Percentiles rank a stretch among this genome's conserved stretches.
phyloP scores from a whole-genome alignment of 2,113 vertebrate species.

The Hemibates koningsi region DNA sequence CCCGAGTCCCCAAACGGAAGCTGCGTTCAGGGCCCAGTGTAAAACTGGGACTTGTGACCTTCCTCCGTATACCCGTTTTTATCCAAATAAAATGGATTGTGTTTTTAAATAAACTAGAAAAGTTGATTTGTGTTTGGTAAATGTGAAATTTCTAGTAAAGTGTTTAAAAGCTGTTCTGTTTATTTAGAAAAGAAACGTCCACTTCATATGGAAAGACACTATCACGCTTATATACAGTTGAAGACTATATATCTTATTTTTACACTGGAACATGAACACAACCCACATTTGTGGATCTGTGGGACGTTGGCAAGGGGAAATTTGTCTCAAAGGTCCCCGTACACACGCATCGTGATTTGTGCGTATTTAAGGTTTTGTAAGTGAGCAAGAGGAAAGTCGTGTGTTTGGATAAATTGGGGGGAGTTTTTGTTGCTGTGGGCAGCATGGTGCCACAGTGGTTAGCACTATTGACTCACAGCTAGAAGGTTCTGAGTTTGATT shows the following conservation, averaged over 20 bases:
- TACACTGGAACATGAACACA: neutral
- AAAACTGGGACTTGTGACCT: rapidly evolving
- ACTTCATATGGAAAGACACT: neutral
- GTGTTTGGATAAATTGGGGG: too few relatives aligned
- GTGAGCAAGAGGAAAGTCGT: neutral
- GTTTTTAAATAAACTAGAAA: neutral
- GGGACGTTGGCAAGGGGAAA: neutral
- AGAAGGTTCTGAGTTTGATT: too few relatives aligned
- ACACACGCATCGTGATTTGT: too few relatives aligned
- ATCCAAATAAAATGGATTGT: neutral
- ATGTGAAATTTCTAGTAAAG: neutral
- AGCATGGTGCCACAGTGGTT: too few relatives aligned
- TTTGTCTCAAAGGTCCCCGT: neutral
- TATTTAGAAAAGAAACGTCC: neutral
- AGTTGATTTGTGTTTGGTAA: neutral
- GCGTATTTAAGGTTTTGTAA: neutral
- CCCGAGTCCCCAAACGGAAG: neutral
- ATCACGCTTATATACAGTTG: neutral
- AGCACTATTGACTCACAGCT: too few relatives aligned
- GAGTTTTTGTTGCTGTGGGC: too few relatives aligned
- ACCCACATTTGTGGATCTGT: neutral
- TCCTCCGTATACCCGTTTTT: neutral
- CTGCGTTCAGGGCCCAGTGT: neutral
- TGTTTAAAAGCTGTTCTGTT: neutral
- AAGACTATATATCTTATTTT: neutral